Conservation (phyloP, 2,888 invertebrate genomes). For the Platycheirus albimanus region DNA sequence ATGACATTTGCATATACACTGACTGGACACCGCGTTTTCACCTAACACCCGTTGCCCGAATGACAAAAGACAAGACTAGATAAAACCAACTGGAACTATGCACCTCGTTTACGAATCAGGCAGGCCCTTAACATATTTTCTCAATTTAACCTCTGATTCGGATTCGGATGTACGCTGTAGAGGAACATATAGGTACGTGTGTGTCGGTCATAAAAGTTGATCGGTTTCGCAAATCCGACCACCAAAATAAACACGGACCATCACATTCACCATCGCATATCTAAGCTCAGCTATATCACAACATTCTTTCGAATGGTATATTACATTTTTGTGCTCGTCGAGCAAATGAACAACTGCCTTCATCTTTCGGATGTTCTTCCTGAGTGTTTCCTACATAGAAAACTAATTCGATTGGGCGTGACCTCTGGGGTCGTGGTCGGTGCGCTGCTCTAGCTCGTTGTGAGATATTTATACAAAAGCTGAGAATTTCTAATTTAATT, state of each 20-base stretch:
- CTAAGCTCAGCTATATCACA: slow-evolving; percentile 1
- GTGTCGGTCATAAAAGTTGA: slow-evolving; percentile 69
- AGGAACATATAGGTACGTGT: neutral
- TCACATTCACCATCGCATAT: slow-evolving; percentile 2
- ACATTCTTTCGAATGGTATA: slow-evolving; percentile 62
- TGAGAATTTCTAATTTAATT: slow-evolving; percentile 72
- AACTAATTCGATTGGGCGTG: slow-evolving; percentile 73
- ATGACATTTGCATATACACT: slow-evolving; percentile 69
- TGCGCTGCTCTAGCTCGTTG: slow-evolving; percentile 2
- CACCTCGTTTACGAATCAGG: slow-evolving; percentile 25
- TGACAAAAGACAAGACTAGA: slow-evolving; percentile 61
- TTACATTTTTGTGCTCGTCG: slow-evolving; percentile 38
- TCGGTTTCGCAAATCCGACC: slow-evolving; percentile 22
- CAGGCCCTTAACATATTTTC: slow-evolving; percentile 60
- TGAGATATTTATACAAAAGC: slow-evolving; percentile 36
- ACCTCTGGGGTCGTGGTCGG: slow-evolving; percentile 46
- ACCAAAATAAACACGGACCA: slow-evolving; percentile 25
- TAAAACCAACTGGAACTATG: slow-evolving; percentile 23
- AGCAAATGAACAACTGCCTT: slow-evolving; percentile 44
- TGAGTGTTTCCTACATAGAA: slow-evolving; percentile 62
- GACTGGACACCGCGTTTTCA: slow-evolving; percentile 45
- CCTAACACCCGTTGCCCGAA: slow-evolving; percentile 41
- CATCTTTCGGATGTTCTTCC: slow-evolving; percentile 57
- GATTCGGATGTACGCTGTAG: too few relatives aligned
- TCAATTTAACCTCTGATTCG: slow-evolving; percentile 68